Evolutionary conservation across 2,113 vertebrate species (phyloP).

Genomic region (Chloebia gouldiae): DNA sequence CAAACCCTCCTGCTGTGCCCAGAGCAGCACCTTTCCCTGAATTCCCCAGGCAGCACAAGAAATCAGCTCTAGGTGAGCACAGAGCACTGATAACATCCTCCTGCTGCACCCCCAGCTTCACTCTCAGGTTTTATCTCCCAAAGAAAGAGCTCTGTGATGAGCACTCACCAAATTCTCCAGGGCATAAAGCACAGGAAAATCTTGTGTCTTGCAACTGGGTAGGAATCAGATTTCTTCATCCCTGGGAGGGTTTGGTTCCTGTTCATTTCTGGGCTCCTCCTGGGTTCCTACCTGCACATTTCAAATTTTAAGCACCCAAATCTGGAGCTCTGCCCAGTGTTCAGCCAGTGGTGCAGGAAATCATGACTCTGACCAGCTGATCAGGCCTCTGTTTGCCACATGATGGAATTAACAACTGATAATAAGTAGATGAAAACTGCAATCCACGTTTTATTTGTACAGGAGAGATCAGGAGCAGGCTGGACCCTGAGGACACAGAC

Average conservation of each 20-base stretch:
- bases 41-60: constrained; percentile 47
- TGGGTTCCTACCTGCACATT: not conserved
- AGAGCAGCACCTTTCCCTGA: constrained; percentile 55
- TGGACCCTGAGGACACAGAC: not conserved
- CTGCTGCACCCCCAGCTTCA: not conserved
- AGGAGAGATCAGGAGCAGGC: not conserved
- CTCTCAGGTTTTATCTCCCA: not conserved
- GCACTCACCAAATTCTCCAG: not conserved
- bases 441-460: not conserved
- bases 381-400: not conserved
- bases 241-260: not conserved
- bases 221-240: not conserved
- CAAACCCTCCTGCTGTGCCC: constrained; percentile 49
- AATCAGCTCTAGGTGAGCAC: constrained; percentile 44
- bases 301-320: not conserved
- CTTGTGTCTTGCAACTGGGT: not conserved
- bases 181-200: not conserved
- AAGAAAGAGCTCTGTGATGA: not conserved
- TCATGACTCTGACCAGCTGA: not conserved
- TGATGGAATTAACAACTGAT: not conserved
- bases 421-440: not conserved
- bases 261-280: not conserved
- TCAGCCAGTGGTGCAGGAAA: not conserved
- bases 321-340: not conserved
- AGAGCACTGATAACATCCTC: not conserved